Evolutionary conservation across 2,888 invertebrate genomes (phyloP).

Genomic region (Nomada goodeniana): DNA sequence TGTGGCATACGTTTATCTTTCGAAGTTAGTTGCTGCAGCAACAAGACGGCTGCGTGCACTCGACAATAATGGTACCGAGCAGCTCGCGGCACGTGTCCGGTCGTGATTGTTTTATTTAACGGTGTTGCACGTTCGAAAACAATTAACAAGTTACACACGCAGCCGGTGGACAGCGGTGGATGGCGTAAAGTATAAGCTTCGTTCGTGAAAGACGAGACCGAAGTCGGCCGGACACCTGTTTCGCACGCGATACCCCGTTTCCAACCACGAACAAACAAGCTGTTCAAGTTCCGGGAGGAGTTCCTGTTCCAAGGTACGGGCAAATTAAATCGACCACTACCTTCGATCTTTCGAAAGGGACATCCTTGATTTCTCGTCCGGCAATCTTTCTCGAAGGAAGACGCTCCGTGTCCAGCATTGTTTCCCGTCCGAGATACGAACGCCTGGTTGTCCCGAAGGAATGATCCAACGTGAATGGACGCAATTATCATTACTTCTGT

Average conservation of each 20-base stretch:
- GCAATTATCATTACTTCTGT: conserved; percentile 8
- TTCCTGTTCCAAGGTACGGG: background rate
- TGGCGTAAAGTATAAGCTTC: conserved; percentile 3
- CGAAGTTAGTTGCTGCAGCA: conserved; percentile 56
- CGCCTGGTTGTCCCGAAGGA: background rate
- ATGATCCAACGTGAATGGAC: background rate
- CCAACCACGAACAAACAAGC: background rate
- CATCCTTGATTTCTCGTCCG: too few species aligned
- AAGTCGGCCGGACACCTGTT: conserved; percentile 31
- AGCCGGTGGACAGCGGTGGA: background rate
- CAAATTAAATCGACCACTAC: too few species aligned
- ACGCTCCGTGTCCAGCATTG: too few species aligned
- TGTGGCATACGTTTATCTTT: conserved; percentile 52
- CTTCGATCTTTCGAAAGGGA: too few species aligned
- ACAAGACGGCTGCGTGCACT: conserved; percentile 39
- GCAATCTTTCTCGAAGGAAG: too few species aligned
- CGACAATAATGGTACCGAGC: conserved; percentile 4
- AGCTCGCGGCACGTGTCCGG: conserved; percentile 6
- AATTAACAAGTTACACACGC: conserved; percentile 10
- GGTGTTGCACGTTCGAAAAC: background rate
- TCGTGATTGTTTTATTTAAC: conserved; percentile 27
- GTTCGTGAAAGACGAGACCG: conserved; percentile 1
- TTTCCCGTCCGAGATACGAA: too few species aligned
- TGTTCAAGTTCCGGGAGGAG: background rate
- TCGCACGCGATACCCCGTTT: conserved; percentile 1